Base-by-base conservation (phyloP, 2,888 invertebrate genomes). In the Cyrtodaria siliqua region DNA sequence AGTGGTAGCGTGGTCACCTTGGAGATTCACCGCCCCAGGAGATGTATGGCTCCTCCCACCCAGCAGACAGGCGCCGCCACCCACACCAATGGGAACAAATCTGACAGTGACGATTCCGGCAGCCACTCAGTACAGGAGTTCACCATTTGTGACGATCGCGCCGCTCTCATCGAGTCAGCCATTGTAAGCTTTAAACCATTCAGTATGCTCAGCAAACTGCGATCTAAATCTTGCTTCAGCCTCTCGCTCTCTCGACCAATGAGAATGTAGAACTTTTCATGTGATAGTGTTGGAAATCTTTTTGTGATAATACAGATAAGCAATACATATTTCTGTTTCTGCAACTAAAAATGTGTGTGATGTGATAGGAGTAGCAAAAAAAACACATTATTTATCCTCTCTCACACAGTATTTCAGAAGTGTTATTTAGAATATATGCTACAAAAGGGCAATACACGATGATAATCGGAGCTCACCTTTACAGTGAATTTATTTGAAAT, bases 151-250 rank as follows among this genome's bases (percentile, higher is more conserved):
- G 80, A 80, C 26, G 80, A 80, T 59, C 50, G 56, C 23, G 61
- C 80, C 6, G 70, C 69, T 0, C 73, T 80, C 24, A 40, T 80
- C 27, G 68, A 73, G 44, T 55, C 66, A 14, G 68, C 68, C 72
- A 66, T 76, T 67, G 73, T 80, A 76, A 76, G 76, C 71, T 73
- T 73, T 47, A 80, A 76, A 56, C 80, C 80, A 50, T 80, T 80
- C 66, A 53, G 66, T 44, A 47, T 76, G 23, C 70, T 80, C 24
- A 47, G 68, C 27, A 72, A 66, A 62, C 62, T 76, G 12, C 26
- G 68, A 57, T 61, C 80, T 24, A 61, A 62, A 29, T 64, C 72
- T 18, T 72, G 73, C 24, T 80, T 76, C 52, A 72, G 72, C 62
- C 62, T 76, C 44, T 26, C 55, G 55, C 38, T 64, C 4, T 70